phyloP scores from a whole-genome alignment of 2,113 vertebrate species.

The Forbesichthys agassizii region DNA sequence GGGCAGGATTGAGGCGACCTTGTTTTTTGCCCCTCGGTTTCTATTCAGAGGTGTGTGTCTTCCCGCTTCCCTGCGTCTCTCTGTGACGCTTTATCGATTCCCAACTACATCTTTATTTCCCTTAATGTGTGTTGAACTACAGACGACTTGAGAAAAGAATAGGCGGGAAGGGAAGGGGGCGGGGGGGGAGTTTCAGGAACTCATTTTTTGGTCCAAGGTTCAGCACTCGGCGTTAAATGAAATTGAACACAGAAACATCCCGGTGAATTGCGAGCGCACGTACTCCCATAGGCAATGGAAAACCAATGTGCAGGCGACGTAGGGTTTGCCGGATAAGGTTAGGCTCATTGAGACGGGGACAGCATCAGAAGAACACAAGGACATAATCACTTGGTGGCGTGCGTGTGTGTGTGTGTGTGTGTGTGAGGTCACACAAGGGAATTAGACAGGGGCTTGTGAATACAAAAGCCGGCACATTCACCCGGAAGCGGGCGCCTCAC shows the following conservation, averaged over 20 bases:
- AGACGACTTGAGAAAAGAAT: not conserved
- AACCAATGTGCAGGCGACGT: slow-evolving; percentile 22
- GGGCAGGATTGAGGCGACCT: slow-evolving; percentile 65
- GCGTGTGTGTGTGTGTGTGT: not conserved
- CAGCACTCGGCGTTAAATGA: slow-evolving; percentile 7
- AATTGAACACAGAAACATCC: slow-evolving; percentile 22
- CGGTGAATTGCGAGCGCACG: not conserved
- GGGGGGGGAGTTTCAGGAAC: slow-evolving; percentile 7
- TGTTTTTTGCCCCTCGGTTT: slow-evolving; percentile 41
- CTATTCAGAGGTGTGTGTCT: slow-evolving; percentile 29
- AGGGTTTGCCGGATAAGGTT: slow-evolving; percentile 33
- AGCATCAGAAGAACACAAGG: slow-evolving; percentile 25
- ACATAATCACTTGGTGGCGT: slow-evolving; percentile 4
- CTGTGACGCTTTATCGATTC: slow-evolving; percentile 22
- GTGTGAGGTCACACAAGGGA: not conserved
- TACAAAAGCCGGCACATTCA: slow-evolving; percentile 10
- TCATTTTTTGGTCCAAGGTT: slow-evolving; percentile 23
- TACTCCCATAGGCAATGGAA: slow-evolving; percentile 18
- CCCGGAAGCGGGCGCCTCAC: not conserved
- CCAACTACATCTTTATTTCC: slow-evolving; percentile 30
- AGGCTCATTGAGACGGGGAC: slow-evolving; percentile 12
- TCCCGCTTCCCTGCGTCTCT: slow-evolving; percentile 17
- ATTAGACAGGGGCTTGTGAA: slow-evolving; percentile 31
- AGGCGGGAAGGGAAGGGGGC: too few relatives aligned
- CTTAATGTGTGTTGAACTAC: slow-evolving; percentile 7